Evolutionary conservation across 2,113 vertebrate species (phyloP).

Genomic region (Catharus bicknelli): DNA sequence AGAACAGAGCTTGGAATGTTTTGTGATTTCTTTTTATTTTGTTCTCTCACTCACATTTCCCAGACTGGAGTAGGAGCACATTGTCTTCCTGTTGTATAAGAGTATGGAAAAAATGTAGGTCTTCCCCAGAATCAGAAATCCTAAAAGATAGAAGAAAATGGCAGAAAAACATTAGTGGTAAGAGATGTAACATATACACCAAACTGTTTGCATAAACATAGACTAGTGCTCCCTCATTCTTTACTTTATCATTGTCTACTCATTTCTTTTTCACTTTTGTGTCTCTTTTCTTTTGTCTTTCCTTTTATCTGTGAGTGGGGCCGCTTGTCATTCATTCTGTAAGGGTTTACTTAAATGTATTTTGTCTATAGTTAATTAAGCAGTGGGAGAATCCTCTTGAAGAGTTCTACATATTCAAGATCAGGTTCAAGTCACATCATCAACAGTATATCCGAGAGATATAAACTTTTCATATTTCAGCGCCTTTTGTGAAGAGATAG

Average conservation of each 20-base stretch:
- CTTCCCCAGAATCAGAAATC: background rate
- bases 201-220: accelerated
- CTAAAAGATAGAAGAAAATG: background rate
- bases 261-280: background rate
- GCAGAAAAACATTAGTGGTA: background rate
- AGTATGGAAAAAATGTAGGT: background rate
- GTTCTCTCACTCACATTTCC: background rate
- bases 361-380: background rate
- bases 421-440: background rate
- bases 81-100: background rate
- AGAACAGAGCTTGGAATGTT: background rate
- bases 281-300: background rate
- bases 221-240: background rate
- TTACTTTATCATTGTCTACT: background rate
- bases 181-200: background rate
- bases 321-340: background rate
- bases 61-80: background rate
- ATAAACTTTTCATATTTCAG: background rate
- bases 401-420: background rate
- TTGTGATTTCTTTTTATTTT: background rate
- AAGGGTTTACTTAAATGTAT: background rate
- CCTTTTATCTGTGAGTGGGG: background rate
- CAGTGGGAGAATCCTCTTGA: background rate
- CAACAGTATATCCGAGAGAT: background rate
- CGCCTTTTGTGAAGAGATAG: background rate